Conservation (phyloP, 1,140 invertebrate genomes). For the Artemia franciscana region DNA sequence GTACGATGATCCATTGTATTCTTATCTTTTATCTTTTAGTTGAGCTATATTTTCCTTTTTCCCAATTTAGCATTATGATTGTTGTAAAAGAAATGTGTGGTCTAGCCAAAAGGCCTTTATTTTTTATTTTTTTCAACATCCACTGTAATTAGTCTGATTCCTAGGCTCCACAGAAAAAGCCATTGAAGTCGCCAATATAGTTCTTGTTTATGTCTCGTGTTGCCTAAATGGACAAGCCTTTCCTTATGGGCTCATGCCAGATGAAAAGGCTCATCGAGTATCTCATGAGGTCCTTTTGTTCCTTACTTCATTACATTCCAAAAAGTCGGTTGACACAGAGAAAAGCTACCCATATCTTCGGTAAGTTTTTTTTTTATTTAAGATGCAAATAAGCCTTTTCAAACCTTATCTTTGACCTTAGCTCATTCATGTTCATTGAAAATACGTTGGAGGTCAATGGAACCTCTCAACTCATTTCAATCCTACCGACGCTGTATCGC, state of each 20-base stretch:
- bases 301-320: slow-evolving; percentile 34
- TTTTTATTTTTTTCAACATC: slow-evolving; percentile 7
- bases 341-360: slow-evolving; percentile 47
- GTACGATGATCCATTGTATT: too few species aligned
- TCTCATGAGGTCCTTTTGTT: slow-evolving; percentile 39
- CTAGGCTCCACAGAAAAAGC: slow-evolving; percentile 8
- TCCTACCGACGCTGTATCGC: too few species aligned
- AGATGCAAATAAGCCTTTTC: too few species aligned
- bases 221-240: slow-evolving; percentile 77
- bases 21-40: too few species aligned
- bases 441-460: too few species aligned
- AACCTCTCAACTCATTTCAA: too few species aligned
- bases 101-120: too few species aligned
- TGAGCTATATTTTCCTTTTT: too few species aligned
- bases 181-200: slow-evolving; percentile 50
- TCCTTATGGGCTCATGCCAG: slow-evolving; percentile 57
- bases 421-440: too few species aligned
- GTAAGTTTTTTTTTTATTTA: slow-evolving; percentile 16
- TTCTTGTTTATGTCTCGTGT: slow-evolving; percentile 77
- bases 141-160: slow-evolving; percentile 9
- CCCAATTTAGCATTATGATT: too few species aligned
- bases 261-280: slow-evolving; percentile 35
- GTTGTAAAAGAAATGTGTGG: too few species aligned
- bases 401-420: too few species aligned
- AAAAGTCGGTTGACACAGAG: slow-evolving; percentile 36